phyloP scores from a whole-genome alignment of 2,797 vertebrate genomes.

The Rhinatrema bivittatum region DNA sequence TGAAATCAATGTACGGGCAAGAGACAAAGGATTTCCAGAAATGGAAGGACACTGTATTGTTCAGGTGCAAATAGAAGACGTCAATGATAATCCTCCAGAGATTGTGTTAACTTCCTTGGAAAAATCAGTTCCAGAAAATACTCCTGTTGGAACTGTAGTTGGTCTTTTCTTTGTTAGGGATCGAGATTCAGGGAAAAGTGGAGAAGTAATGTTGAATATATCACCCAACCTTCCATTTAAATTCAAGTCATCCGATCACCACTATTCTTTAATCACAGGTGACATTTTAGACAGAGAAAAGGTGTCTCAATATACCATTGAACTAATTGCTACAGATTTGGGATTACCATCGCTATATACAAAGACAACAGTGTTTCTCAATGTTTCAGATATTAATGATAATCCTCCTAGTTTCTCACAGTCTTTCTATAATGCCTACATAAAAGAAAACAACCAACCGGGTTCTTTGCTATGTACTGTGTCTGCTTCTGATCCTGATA shows the following conservation, averaged over 20 bases:
- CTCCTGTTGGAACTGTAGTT: conserved; percentile 69
- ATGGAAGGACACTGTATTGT: conserved; percentile 91
- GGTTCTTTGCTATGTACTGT: conserved; percentile 74
- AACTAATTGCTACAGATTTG: conserved; percentile 71
- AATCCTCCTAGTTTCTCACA: conserved; percentile 81
- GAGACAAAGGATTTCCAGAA: conserved; percentile 77
- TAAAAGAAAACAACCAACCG: conserved; percentile 77
- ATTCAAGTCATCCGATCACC: conserved; percentile 66
- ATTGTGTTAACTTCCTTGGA: conserved; percentile 76
- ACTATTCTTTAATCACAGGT: conserved; percentile 76
- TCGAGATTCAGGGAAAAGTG: conserved; percentile 76
- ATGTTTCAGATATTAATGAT: conserved; percentile 89
- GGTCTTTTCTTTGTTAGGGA: conserved; percentile 81
- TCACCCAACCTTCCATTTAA: conserved; percentile 72
- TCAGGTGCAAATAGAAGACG: conserved; percentile 76
- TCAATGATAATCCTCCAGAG: conserved; percentile 85
- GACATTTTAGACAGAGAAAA: conserved; percentile 76
- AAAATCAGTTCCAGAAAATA: conserved; percentile 76
- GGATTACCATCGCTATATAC: conserved; percentile 76
- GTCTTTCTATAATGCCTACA: conserved; percentile 77
- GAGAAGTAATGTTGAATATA: conserved; percentile 69
- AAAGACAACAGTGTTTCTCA: conserved; percentile 66
- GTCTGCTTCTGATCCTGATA: conserved; percentile 76
- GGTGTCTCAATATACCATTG: conserved; percentile 65
- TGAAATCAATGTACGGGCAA: conserved; percentile 80